Evolutionary conservation across 2,888 invertebrate species (phyloP), one percentile per base, ranked within the genome.

Genomic region (Chrysomela aeneicollis): DNA sequence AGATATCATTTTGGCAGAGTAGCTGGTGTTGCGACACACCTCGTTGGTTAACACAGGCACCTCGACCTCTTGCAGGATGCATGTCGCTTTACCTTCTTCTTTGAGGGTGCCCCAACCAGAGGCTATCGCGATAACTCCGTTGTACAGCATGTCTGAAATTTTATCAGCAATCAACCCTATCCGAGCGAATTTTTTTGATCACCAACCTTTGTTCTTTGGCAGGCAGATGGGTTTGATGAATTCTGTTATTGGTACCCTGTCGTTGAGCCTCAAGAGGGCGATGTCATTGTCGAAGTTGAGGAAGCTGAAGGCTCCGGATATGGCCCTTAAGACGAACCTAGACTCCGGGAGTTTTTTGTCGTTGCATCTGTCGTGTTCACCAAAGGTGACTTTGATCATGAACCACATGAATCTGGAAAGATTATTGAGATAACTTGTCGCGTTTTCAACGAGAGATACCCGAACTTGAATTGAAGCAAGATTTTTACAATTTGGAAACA

Each of bases 241-340:
- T 68, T 91, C 90, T 1, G 91, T 90, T 65, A 95, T 88, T 0
- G 91, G 91, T 37, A 95, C 92, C 50, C 88, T 86, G 76, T 93
- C 92, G 79, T 94, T 94, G 1, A 95, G 86, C 32, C 93, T 85
- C 63, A 95, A 82, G 59, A 95, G 80, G 0, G 94, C 94, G 69
- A 95, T 92, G 79, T 95, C 95, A 79, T 95, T 92, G 82, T 95
- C 92, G 77, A 94, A 95, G 83, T 93, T 94, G 55, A 90, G 86
- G 76, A 93, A 90, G 74, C 91, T 93, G 83, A 95, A 95, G 74
- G 92, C 90, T 71, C 93, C 92, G 8, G 90, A 87, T 60, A 91
- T 87, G 52, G 92, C 91, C 57, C 93, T 85, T 26, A 93, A 81
- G 49, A 93, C 93, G 79, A 92, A 93, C 72, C 93, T 87, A 0